Conservation (phyloP, 2,888 invertebrate species). For the Desoria tigrina region DNA sequence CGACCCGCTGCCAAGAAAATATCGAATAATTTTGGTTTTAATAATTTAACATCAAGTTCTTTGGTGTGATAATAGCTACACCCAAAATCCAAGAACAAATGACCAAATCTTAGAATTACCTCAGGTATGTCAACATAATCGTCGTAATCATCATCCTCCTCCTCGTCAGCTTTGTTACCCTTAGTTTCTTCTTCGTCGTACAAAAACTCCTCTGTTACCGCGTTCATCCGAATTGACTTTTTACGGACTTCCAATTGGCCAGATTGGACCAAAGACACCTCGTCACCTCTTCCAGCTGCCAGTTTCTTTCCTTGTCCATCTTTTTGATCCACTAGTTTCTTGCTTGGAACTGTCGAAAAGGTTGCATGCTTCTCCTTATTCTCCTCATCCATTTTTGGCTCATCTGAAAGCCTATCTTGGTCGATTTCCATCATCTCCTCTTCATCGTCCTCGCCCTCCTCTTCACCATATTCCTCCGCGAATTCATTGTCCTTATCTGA, state of each 20-base stretch:
- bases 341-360: not conserved
- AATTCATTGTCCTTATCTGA: slow-evolving; percentile 21
- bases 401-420: not conserved
- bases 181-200: not conserved
- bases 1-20: slow-evolving; percentile 23
- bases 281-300: no score
- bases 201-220: not conserved
- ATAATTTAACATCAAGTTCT: not conserved
- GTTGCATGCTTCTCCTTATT: not conserved
- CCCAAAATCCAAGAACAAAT: not conserved
- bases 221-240: not conserved
- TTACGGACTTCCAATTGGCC: no score
- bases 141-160: slow-evolving; percentile 12
- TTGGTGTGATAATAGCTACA: no score
- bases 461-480: no score
- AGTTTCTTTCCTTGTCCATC: no score
- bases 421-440: slow-evolving; percentile 3
- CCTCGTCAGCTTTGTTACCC: not conserved
- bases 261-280: no score
- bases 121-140: slow-evolving; percentile 30
- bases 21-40: not conserved
- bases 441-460: not conserved
- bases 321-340: no score
- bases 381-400: not conserved
- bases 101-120: slow-evolving; percentile 12